Base-by-base conservation (phyloP, 2,888 invertebrate genomes). In the Sminthurinus aureus region DNA sequence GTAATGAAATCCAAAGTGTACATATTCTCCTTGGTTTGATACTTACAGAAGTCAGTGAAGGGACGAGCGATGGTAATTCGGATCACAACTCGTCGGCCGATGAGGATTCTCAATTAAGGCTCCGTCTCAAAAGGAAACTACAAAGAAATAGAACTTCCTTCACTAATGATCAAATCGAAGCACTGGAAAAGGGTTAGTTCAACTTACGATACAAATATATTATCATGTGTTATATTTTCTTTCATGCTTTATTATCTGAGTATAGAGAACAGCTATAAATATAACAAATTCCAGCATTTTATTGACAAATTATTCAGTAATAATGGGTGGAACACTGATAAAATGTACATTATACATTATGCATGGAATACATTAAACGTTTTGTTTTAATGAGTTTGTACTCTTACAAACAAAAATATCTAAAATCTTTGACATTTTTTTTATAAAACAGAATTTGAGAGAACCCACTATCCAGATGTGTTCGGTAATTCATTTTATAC, bases 81-180 rank as follows among this genome's bases (percentile, higher is more conserved):
- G 96, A 96, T 89, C 96, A 96, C 90, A 96, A 96, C 89, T 96
- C 96, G 18, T 96, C 96, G 18, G 96, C 89, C 6, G 90, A 91
- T 83, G 91, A 91, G 86, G 97, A 97, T 90, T 96, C 96, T 26
- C 98, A 98, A 91, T 94, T 97, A 92, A 93, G 98, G 90, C 92
- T 98, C 89, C 93, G 98, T 89, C 93, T 99, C 88, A 99, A 99
- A 91, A 92, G 98, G 90, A 99, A 99, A 91, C 92, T 99, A 87
- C 99, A 99, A 92, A 93, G 99, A 90, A 99, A 99, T 91, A 93
- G 99, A 89, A 99, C 99, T 82, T 98, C 98, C 84, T 99, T 99
- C 92, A 98, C 98, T 89, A 98, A 98, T 90, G 98, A 98, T 90
- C 99, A 99, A 91, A 98, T 99, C 90, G 99, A 99, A 91, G 97